Percentiles rank a stretch among this genome's conserved stretches.
Evolutionary conservation across 2,888 invertebrate species (phyloP).

Genomic region (Rhabditoides inermis): DNA sequence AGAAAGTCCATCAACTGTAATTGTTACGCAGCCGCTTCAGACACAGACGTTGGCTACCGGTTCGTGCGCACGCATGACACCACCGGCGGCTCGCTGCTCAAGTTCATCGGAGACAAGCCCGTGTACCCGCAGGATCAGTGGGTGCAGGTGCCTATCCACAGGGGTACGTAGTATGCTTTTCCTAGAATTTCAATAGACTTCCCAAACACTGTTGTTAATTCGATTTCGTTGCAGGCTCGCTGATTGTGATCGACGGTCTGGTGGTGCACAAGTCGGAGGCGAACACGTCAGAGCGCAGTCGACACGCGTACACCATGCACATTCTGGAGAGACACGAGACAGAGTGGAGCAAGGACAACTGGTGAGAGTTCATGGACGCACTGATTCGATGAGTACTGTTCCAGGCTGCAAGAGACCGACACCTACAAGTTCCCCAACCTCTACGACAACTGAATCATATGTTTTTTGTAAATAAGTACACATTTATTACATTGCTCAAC

Average conservation of each 20-base stretch:
- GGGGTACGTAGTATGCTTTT: no score
- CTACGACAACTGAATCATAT: no score
- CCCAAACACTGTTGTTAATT: neutral
- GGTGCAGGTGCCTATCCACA: conserved; percentile 70
- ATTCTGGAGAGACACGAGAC: conserved; percentile 72
- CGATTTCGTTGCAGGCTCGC: conserved; percentile 61
- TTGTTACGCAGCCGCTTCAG: conserved; percentile 23
- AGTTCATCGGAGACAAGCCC: conserved; percentile 42
- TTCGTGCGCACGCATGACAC: conserved; percentile 38
- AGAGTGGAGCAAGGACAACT: conserved; percentile 67
- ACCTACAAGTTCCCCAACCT: conserved; percentile 38
- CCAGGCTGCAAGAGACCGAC: conserved; percentile 37
- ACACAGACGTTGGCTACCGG: conserved; percentile 30
- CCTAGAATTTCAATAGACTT: no score
- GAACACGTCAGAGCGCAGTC: conserved; percentile 73
- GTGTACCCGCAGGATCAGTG: conserved; percentile 64
- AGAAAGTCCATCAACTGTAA: no score
- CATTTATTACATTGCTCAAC: no score
- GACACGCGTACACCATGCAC: conserved; percentile 92
- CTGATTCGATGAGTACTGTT: no score
- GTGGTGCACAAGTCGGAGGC: conserved; percentile 83
- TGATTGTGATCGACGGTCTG: conserved; percentile 80
- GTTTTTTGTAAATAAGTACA: no score
- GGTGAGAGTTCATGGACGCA: conserved; percentile 20
- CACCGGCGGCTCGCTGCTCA: conserved; percentile 28